These are phyloP conservation scores for Norana najaformis DNA, from an alignment of 2,888 invertebrate genomes.

Conservation along the genomic window DNA sequence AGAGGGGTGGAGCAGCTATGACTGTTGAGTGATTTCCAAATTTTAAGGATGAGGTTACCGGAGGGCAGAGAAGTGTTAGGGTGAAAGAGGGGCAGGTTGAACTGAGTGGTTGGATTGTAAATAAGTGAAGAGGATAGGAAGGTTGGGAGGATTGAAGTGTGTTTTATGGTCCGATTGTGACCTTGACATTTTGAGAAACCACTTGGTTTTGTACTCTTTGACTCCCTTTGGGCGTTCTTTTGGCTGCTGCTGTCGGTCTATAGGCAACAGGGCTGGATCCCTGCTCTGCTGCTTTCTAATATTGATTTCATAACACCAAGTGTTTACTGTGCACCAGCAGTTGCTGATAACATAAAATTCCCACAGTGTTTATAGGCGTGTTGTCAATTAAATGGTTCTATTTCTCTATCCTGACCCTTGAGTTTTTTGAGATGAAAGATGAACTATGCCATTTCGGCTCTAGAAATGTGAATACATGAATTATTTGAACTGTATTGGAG, in stretches of 20 bases:
- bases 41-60: no score
- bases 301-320: not conserved
- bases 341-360: constrained; percentile 7
- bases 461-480: not conserved
- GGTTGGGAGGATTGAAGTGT: no score
- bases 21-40: no score
- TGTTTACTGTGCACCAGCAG: constrained; percentile 13
- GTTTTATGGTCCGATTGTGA: constrained; percentile 2
- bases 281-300: not conserved
- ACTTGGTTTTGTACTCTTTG: constrained; percentile 5
- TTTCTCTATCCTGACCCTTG: not conserved
- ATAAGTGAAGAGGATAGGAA: no score
- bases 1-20: no score
- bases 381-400: not conserved
- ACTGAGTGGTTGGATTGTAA: no score
- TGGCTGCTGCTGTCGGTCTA: not conserved
- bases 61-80: no score
- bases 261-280: not conserved
- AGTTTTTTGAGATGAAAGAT: not conserved
- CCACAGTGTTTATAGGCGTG: not conserved
- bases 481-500: not conserved
- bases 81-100: no score
- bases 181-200: not conserved
- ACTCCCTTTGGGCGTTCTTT: not conserved
- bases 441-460: not conserved